phyloP scores from a whole-genome alignment of 2,888 invertebrate genomes.

The Caenorhabditis virilis region DNA sequence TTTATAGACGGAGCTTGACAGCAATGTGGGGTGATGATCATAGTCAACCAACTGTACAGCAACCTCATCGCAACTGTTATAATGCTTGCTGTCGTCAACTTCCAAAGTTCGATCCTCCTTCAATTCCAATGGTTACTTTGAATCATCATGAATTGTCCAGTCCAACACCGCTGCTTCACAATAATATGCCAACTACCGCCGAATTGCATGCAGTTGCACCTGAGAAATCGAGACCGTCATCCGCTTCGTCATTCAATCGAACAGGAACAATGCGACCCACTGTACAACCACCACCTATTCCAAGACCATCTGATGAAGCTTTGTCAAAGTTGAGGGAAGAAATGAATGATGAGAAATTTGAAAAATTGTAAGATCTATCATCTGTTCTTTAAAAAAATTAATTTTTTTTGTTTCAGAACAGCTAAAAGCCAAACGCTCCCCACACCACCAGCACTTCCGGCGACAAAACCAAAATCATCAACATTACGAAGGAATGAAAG shows the following conservation, averaged over 20 bases:
- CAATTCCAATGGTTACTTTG: constrained; percentile 37
- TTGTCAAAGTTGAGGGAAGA: constrained; percentile 24
- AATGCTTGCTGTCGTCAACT: constrained; percentile 18
- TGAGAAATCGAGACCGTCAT: constrained; percentile 9
- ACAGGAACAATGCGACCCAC: constrained; percentile 21
- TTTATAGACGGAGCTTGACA: constrained; percentile 31
- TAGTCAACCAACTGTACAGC: constrained; percentile 27
- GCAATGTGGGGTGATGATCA: constrained; percentile 47
- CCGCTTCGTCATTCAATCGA: constrained; percentile 18
- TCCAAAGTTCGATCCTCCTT: constrained; percentile 29
- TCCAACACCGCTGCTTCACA: constrained; percentile 23
- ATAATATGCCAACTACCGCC: constrained; percentile 2
- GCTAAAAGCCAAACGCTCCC: constrained; percentile 18
- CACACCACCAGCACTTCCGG: constrained; percentile 15
- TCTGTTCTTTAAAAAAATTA: neutral
- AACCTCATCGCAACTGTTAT: constrained; percentile 18
- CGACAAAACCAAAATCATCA: constrained; percentile 19
- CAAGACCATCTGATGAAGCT: constrained; percentile 29
- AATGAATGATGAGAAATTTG: constrained; percentile 20
- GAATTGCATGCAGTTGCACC: constrained; percentile 15
- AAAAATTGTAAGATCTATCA: constrained; percentile 11
- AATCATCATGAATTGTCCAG: constrained; percentile 22
- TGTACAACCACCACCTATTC: constrained; percentile 33
- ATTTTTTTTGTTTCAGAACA: too few relatives aligned
- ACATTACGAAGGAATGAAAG: constrained; percentile 29